Conservation (phyloP, 2,888 invertebrate genomes). For the Erebia epiphron region DNA sequence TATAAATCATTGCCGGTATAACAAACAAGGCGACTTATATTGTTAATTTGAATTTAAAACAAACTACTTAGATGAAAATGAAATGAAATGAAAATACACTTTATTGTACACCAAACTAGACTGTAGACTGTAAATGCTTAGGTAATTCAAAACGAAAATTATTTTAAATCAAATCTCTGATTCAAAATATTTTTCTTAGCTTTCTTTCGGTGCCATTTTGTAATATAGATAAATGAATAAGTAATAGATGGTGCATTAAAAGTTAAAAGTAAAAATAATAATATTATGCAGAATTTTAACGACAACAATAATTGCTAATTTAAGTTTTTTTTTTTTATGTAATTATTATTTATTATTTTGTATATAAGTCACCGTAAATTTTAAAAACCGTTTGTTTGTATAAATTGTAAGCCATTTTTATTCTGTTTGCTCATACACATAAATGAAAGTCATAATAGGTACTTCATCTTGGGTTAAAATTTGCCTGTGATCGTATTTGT, state of each 20-base stretch:
- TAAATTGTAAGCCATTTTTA: no score
- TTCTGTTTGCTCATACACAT: no score
- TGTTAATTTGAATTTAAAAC: neutral
- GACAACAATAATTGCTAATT: neutral
- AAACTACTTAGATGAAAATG: neutral
- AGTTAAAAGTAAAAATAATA: neutral
- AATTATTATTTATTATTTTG: no score
- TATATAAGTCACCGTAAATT: no score
- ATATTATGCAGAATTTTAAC: neutral
- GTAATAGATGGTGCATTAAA: slow-evolving; percentile 24
- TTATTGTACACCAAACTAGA: no score
- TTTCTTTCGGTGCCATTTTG: slow-evolving; percentile 35
- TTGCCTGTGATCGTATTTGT: no score
- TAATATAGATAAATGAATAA: slow-evolving; percentile 23
- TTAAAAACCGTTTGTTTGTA: no score
- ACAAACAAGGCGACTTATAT: no score
- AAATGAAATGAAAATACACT: no score
- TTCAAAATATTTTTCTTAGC: neutral
- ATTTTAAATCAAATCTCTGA: slow-evolving; percentile 2
- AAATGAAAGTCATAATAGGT: no score
- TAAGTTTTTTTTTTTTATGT: neutral
- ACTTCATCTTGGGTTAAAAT: no score
- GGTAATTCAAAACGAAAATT: neutral
- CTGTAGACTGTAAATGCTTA: no score
- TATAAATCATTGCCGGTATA: neutral